phyloP scores from a whole-genome alignment of 2,113 vertebrate genomes.

The Rhadina sibilatrix region DNA sequence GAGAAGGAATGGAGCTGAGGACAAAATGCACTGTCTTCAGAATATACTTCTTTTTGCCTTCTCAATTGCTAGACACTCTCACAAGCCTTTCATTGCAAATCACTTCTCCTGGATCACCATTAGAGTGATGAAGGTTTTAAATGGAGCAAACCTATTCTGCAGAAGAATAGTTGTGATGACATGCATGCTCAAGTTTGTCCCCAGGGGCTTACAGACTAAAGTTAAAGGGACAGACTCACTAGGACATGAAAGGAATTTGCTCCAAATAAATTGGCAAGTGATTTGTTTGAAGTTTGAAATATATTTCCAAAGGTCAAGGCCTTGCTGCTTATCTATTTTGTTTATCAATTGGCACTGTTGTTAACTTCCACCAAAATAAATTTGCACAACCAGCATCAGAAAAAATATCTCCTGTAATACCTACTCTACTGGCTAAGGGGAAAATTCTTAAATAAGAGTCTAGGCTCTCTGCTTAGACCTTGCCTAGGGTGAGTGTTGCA shows the following conservation, averaged over 20 bases:
- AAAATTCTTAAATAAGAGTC: not conserved
- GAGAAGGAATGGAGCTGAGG: not conserved
- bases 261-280: not conserved
- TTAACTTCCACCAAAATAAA: not conserved
- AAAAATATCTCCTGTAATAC: not conserved
- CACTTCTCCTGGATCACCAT: not conserved
- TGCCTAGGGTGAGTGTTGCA: not conserved
- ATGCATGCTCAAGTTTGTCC: not conserved
- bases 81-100: not conserved
- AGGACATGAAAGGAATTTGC: not conserved
- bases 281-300: conserved; percentile 10
- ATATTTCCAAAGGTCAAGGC: not conserved
- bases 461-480: not conserved
- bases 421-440: not conserved
- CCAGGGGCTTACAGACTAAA: not conserved
- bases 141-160: not conserved
- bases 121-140: not conserved
- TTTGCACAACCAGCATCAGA: not conserved
- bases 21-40: not conserved
- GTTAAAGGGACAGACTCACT: not conserved
- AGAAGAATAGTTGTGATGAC: not conserved
- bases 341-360: not conserved
- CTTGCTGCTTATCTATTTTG: not conserved
- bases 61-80: not conserved
- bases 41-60: not conserved